Evolutionary conservation across 2,113 vertebrate genomes (phyloP).

Genomic region (Cryptotis parvus): DNA sequence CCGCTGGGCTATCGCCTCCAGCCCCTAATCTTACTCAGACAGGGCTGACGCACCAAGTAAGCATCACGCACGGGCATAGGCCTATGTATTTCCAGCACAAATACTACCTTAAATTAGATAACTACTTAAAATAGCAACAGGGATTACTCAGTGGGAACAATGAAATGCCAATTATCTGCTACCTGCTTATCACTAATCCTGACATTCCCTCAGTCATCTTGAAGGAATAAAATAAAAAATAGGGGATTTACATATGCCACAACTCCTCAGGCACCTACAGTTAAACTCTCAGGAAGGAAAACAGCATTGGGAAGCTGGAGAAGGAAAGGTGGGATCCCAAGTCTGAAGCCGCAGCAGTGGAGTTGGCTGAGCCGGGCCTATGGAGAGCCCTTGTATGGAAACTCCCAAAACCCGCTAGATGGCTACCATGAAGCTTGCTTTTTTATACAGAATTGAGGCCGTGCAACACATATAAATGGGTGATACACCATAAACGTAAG

Average conservation of each 20-base stretch:
- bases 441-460: background rate
- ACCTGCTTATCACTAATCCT: constrained; percentile 47
- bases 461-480: background rate
- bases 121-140: constrained; percentile 54
- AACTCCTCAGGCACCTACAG: background rate
- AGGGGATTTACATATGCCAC: background rate
- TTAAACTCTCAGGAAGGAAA: background rate
- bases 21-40: background rate
- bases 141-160: background rate
- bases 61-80: background rate
- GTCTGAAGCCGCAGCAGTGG: background rate
- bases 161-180: constrained; percentile 24
- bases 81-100: background rate
- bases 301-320: background rate
- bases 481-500: background rate
- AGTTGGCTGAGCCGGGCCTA: no score
- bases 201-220: constrained; percentile 32
- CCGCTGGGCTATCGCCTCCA: no score
- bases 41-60: background rate
- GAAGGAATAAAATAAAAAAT: constrained; percentile 44
- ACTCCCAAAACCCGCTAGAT: background rate
- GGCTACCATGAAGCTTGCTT: background rate
- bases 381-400: background rate
- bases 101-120: background rate
- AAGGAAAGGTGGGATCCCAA: background rate